Percentiles rank a stretch among this genome's conserved stretches.
phyloP scores from a whole-genome alignment of 1,140 invertebrate genomes.

The Cherax destructor region DNA sequence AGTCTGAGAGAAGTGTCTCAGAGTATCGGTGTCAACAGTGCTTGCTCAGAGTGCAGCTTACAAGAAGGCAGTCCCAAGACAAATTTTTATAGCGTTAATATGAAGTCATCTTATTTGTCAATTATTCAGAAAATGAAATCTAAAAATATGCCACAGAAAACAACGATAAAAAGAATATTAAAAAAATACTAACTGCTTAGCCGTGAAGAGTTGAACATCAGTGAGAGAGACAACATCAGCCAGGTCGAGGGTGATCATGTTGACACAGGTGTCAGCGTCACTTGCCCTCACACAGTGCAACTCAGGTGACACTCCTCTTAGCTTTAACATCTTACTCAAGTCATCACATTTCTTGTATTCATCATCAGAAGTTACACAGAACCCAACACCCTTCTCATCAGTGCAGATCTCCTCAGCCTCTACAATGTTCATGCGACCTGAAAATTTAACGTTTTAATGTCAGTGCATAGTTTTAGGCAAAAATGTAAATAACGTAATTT shows the following conservation, averaged over 20 bases:
- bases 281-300: constrained; percentile 10
- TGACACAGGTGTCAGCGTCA: constrained; percentile 11
- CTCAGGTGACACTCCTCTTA: constrained; percentile 31
- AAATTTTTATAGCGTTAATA: no score
- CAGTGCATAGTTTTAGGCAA: background rate
- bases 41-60: no score
- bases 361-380: constrained; percentile 32
- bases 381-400: constrained; percentile 20
- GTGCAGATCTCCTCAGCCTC: constrained; percentile 30
- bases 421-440: constrained; percentile 53
- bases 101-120: no score
- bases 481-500: background rate
- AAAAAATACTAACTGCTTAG: background rate
- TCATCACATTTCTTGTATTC: constrained; percentile 56
- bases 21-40: no score
- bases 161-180: background rate
- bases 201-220: background rate
- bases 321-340: constrained; percentile 15
- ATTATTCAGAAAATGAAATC: no score
- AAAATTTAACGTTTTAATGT: background rate
- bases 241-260: background rate
- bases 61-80: no score
- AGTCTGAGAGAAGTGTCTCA: no score
- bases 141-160: no score
- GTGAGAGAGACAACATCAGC: constrained; percentile 33